Percentiles rank a stretch among this genome's conserved stretches.
Evolutionary conservation across 2,888 invertebrate genomes (phyloP).

Genomic region (Drosophila trichaetosa): DNA sequence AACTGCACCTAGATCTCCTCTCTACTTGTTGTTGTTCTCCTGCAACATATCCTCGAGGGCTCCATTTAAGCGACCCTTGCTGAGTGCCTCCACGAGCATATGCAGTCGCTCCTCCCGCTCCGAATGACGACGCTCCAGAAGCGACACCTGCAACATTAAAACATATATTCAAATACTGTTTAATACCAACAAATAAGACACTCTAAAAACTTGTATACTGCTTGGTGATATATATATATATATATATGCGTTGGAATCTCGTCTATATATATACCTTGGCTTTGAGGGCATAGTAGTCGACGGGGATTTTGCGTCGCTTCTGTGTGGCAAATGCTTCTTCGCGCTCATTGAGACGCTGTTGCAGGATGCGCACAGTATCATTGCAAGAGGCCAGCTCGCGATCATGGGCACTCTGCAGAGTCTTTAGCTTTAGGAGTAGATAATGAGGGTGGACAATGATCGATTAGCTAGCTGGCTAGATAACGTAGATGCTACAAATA

Average conservation of each 20-base stretch:
- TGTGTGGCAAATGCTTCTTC: slow-evolving; percentile 84
- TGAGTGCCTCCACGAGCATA: slow-evolving; percentile 85
- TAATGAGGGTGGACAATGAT: slow-evolving; percentile 7
- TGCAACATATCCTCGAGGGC: slow-evolving; percentile 83
- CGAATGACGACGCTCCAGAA: slow-evolving; percentile 84
- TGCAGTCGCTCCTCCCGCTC: slow-evolving; percentile 85
- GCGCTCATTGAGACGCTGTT: slow-evolving; percentile 84
- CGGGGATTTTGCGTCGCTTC: slow-evolving; percentile 84
- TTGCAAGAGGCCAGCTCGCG: slow-evolving; percentile 87
- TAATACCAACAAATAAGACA: background rate
- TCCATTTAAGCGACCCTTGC: slow-evolving; percentile 84
- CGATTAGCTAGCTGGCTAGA: background rate
- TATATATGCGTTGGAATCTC: background rate
- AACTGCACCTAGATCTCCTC: background rate
- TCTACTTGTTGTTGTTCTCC: slow-evolving; percentile 83
- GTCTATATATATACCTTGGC: slow-evolving; percentile 81
- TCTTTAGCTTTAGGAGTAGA: slow-evolving; percentile 87
- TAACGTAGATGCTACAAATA: background rate
- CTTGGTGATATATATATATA: background rate
- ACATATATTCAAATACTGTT: background rate
- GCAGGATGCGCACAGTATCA: slow-evolving; percentile 84
- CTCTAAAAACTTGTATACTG: background rate
- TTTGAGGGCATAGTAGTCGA: slow-evolving; percentile 85
- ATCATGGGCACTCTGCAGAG: slow-evolving; percentile 90
- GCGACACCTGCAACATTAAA: slow-evolving; percentile 80